These are phyloP conservation scores for Ispidina lecontei DNA, from an alignment of 2,797 vertebrate species.

Conservation along the genomic window DNA sequence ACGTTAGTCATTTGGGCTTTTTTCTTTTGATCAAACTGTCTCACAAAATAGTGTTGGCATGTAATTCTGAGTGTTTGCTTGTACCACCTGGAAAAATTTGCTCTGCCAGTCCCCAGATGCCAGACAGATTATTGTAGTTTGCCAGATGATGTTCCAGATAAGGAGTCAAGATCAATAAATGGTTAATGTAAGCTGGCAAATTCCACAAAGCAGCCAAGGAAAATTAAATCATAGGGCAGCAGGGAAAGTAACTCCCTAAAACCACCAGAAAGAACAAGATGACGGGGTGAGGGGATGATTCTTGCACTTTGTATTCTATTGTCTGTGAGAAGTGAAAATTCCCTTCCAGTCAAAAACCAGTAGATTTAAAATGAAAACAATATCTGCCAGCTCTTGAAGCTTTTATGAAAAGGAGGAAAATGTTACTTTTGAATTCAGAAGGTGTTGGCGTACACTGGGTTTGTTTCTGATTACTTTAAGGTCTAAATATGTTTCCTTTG, in stretches of 20 bases:
- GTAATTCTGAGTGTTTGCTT: conserved; percentile 48
- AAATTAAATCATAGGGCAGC: conserved; percentile 64
- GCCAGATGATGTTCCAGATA: conserved; percentile 74
- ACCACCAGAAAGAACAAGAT: not conserved
- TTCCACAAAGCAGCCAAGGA: conserved; percentile 67
- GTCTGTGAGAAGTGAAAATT: conserved; percentile 28
- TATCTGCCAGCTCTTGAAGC: conserved; percentile 63
- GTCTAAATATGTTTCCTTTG: conserved; percentile 81
- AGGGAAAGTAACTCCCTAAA: conserved; percentile 20
- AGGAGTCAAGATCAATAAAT: conserved; percentile 66
- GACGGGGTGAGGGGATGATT: not conserved
- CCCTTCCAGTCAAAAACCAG: not conserved
- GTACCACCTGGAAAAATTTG: conserved; percentile 76
- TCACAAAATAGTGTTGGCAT: conserved; percentile 38
- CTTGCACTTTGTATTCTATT: not conserved
- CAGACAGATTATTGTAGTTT: conserved; percentile 75
- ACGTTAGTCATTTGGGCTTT: conserved; percentile 22
- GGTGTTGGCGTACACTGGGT: conserved; percentile 71
- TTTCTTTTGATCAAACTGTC: conserved; percentile 24
- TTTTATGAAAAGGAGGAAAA: conserved; percentile 70
- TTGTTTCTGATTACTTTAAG: conserved; percentile 86
- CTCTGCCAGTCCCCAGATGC: conserved; percentile 70
- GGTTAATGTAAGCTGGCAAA: conserved; percentile 73
- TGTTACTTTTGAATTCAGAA: conserved; percentile 65
- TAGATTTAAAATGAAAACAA: conserved; percentile 33